Percentiles rank a stretch among this genome's conserved stretches.
Conservation (phyloP, 1,140 invertebrate species). For the Drosophila pseudoobscura region DNA sequence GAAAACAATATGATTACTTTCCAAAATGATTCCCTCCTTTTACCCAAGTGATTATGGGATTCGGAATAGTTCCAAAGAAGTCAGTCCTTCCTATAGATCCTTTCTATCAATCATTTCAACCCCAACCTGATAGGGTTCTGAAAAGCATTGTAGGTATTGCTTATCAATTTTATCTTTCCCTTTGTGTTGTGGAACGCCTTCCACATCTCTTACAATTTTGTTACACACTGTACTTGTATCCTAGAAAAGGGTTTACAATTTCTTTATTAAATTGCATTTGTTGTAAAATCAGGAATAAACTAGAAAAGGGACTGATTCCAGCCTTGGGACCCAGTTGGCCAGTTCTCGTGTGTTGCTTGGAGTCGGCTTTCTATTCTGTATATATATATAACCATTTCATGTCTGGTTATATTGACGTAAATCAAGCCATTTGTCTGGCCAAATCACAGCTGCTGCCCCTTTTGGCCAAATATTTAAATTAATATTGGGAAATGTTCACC, state of each 20-base stretch:
- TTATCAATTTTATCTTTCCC: no score
- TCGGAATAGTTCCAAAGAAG: no score
- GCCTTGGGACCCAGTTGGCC: conserved; percentile 26
- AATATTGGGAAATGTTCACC: conserved; percentile 54
- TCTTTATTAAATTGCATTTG: conserved; percentile 75
- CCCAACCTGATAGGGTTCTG: no score
- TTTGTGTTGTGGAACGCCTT: background rate
- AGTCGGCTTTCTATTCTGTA: conserved; percentile 4
- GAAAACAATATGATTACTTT: background rate
- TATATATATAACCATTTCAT: conserved; percentile 48
- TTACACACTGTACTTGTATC: conserved; percentile 17
- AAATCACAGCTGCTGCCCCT: conserved; percentile 50
- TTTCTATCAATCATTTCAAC: no score
- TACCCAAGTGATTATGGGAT: no score
- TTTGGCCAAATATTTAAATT: conserved; percentile 71
- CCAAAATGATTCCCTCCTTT: no score
- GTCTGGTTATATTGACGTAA: conserved; percentile 64
- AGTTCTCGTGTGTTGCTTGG: background rate
- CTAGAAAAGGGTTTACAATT: conserved; percentile 62
- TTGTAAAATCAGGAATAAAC: conserved; percentile 66
- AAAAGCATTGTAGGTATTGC: background rate
- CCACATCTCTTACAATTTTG: background rate
- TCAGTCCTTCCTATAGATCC: no score
- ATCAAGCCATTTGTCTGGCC: conserved; percentile 63
- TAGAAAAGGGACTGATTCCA: conserved; percentile 36